Conservation (phyloP, 2,113 vertebrate genomes). For the Alectura lathami region DNA sequence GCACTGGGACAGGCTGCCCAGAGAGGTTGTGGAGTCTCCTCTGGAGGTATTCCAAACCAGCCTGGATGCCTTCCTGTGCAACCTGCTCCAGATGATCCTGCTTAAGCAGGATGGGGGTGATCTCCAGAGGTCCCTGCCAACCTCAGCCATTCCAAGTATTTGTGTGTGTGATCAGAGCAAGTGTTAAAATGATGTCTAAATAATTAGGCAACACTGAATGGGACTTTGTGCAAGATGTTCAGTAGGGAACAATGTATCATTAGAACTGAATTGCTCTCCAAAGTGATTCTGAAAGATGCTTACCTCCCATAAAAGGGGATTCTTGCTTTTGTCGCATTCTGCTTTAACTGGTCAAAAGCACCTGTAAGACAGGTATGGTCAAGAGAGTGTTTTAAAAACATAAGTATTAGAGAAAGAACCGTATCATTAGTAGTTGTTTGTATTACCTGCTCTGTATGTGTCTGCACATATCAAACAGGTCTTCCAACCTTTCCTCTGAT, state of each 20-base stretch:
- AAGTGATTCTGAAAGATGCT: constrained; percentile 28
- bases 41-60: background rate
- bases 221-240: background rate
- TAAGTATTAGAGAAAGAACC: background rate
- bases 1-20: background rate
- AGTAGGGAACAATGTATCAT: accelerated
- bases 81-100: background rate
- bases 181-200: background rate
- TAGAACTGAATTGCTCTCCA: background rate
- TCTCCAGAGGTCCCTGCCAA: background rate
- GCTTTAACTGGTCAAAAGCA: constrained; percentile 98
- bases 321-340: constrained; percentile 99
- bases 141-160: background rate
- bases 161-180: background rate
- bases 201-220: background rate
- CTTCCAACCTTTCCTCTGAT: constrained; percentile 99
- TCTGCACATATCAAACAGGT: constrained; percentile 98
- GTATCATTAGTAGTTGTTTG: background rate
- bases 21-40: background rate
- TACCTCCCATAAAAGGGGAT: constrained; percentile 99
- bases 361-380: constrained; percentile 77
- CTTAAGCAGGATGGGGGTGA: background rate
- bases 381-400: background rate
- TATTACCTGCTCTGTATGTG: constrained; percentile 96
- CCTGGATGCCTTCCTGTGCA: background rate